Percentiles rank a stretch among this genome's conserved stretches.
Evolutionary conservation across 2,113 vertebrate genomes (phyloP).

Genomic region (Limnothrissa miodon): DNA sequence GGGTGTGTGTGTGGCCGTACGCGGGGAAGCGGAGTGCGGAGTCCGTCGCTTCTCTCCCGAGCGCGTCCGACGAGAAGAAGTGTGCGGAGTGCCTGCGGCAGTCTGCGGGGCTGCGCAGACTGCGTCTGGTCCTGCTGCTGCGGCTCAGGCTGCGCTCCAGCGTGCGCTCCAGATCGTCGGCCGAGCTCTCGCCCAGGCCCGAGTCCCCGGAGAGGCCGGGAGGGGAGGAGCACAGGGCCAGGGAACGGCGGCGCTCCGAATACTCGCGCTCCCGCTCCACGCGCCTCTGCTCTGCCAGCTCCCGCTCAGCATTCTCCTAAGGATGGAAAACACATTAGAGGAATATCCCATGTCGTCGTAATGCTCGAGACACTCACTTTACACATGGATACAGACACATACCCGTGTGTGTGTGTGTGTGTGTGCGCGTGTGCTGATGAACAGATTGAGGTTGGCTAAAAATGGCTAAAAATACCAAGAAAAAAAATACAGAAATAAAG

Average conservation of each 20-base stretch:
- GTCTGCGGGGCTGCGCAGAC: constrained; percentile 57
- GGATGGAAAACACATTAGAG: background rate
- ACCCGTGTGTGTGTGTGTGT: no score
- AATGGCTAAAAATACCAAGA: no score
- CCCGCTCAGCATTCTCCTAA: constrained; percentile 76
- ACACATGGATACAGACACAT: background rate
- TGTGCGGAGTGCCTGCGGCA: constrained; percentile 54
- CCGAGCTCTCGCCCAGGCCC: constrained; percentile 49
- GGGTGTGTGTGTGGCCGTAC: background rate
- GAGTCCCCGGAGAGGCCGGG: constrained; percentile 39
- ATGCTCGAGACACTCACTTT: background rate
- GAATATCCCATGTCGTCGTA: background rate
- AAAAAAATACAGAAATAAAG: no score
- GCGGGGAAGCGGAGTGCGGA: background rate
- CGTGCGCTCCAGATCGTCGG: constrained; percentile 69
- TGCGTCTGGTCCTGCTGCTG: constrained; percentile 64
- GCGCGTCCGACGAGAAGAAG: background rate
- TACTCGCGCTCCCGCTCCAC: constrained; percentile 67
- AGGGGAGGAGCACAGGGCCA: constrained; percentile 59
- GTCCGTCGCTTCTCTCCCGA: background rate
- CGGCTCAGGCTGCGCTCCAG: constrained; percentile 71
- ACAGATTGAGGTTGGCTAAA: no score
- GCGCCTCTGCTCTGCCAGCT: constrained; percentile 71
- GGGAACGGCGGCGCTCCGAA: constrained; percentile 69
- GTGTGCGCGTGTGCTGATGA: no score